Percentiles rank a stretch among this genome's conserved stretches.
These are phyloP conservation scores for Spodoptera picta DNA, from an alignment of 2,888 invertebrate genomes.

Conservation along the genomic window DNA sequence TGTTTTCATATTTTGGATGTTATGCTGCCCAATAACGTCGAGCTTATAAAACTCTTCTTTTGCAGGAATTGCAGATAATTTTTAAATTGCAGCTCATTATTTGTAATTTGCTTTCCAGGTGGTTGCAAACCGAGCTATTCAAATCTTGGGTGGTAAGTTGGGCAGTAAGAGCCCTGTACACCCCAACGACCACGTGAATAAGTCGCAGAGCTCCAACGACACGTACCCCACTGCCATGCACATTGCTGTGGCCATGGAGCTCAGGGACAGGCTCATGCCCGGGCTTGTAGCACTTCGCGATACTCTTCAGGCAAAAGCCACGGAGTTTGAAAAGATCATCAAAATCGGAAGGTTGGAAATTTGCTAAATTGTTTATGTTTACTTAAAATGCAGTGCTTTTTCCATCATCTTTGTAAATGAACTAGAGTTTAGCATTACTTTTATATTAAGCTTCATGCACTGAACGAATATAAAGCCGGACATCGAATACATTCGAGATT, in stretches of 20 bases:
- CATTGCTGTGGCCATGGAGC: conserved; percentile 97
- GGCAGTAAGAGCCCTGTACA: conserved; percentile 99
- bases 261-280: conserved; percentile 94
- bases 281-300: conserved; percentile 92
- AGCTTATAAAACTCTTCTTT: too few relatives aligned
- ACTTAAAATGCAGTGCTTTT: too few relatives aligned
- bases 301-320: conserved; percentile 92
- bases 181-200: conserved; percentile 99
- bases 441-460: too few relatives aligned
- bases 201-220: conserved; percentile 99
- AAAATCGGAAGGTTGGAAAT: conserved; percentile 94
- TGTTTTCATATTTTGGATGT: too few relatives aligned
- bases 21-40: too few relatives aligned
- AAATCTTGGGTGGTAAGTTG: conserved; percentile 95
- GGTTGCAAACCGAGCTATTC: conserved; percentile 96
- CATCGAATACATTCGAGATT: too few relatives aligned
- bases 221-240: conserved; percentile 99
- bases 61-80: too few relatives aligned
- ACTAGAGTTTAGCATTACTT: too few relatives aligned
- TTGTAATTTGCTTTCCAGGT: conserved; percentile 81
- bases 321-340: conserved; percentile 96
- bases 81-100: too few relatives aligned
- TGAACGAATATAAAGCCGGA: too few relatives aligned
- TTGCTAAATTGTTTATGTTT: too few relatives aligned
- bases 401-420: too few relatives aligned